Base-by-base conservation (phyloP, 2,888 invertebrate species). In the Nipponacmea schrenckii region DNA sequence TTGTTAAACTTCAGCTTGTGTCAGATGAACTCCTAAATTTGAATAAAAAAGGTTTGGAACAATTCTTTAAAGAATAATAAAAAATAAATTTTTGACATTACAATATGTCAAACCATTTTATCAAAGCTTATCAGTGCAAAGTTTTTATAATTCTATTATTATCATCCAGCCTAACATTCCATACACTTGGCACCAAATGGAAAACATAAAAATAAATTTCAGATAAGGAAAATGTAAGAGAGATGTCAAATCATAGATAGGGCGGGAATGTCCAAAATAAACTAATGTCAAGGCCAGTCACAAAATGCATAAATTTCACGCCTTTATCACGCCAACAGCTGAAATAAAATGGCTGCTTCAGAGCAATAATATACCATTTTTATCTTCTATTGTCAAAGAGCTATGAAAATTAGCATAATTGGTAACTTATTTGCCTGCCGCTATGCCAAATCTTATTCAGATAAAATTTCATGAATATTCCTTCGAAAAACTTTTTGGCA, bases 271-370 rank as follows among this genome's bases (percentile, higher is more conserved):
- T 56, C 24, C 20, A 24, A 56, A 56, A 24, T 24, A 24, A 20
- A 10, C 10, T 8, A 24, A 20, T 56, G 56, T 56, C 24, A 2
- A 20, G 24, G 24, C 56, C 2, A 24, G 56, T 56, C 56, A 56
- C 2, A 56, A 56, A 24, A 56, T 20, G 20, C 56, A 56, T 56
- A 56, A 56, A 56, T 56, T 24, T 24, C 24, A 20, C 24, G 20
- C 56, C 56, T 24, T 56, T 56, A 56, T 56, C 56, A 56, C 10
- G 56, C 20, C 56, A 56, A 56, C 56, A 56, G 56, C 56, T 56
- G 56, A 56, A 56, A 20, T 24, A 56, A 56, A 56, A 56, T 56
- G 56, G 56, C 56, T 24, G 24, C 24, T 20, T 24, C 24, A 24
- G 24, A 56, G 56, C 24, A 20, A 24, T 56, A 56, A 56, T 56